Conservation (phyloP, 1,140 invertebrate species). For the Plodia interpunctella region DNA sequence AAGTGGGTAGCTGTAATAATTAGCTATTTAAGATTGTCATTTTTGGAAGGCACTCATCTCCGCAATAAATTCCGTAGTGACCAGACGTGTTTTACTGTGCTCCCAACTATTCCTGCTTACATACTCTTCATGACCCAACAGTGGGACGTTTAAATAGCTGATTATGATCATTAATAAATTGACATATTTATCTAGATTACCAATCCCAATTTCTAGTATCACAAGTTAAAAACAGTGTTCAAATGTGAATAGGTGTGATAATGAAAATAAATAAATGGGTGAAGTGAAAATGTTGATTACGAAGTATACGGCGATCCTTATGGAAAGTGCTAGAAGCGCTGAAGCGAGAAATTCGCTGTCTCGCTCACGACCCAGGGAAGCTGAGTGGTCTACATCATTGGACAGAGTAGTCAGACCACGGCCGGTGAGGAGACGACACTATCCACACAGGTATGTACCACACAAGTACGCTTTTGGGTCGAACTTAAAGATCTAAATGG, state of each 20-base stretch:
- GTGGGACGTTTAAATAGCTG: no score
- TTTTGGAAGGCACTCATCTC: no score
- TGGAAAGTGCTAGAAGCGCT: slow-evolving; percentile 68
- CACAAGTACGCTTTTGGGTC: no score
- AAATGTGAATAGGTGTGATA: slow-evolving; percentile 9
- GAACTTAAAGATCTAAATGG: no score
- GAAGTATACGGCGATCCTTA: slow-evolving; percentile 67
- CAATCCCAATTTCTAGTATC: not conserved
- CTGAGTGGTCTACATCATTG: slow-evolving; percentile 48
- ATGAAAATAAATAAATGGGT: slow-evolving; percentile 20
- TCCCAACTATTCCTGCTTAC: no score
- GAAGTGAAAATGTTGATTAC: slow-evolving; percentile 67
- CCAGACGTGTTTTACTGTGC: no score
- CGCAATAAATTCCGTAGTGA: no score
- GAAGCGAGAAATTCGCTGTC: slow-evolving; percentile 48
- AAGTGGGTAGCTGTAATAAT: no score
- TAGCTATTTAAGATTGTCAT: no score
- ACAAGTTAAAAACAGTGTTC: not conserved
- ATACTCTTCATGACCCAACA: no score
- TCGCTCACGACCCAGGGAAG: slow-evolving; percentile 27
- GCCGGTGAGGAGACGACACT: slow-evolving; percentile 44
- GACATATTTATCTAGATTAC: no score
- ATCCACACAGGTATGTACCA: slow-evolving; percentile 44
- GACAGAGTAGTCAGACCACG: slow-evolving; percentile 40
- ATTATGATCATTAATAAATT: no score